Evolutionary conservation across 2,888 invertebrate genomes (phyloP).

Genomic region (Arrhopalites spinosus): DNA sequence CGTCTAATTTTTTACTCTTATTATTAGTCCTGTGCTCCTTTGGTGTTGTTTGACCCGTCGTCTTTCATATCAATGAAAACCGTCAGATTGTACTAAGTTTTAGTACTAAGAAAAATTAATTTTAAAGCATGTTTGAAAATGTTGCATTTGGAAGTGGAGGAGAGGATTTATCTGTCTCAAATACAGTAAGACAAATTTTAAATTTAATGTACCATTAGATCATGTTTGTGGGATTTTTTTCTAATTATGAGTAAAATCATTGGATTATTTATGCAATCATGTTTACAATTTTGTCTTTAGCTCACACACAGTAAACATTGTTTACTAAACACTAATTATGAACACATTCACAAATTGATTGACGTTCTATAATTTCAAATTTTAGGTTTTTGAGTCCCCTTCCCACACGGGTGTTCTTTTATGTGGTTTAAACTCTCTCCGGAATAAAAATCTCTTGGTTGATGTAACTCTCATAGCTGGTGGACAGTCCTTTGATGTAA

Average conservation of each 20-base stretch:
- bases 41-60: too few species aligned
- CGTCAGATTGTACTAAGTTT: not conserved
- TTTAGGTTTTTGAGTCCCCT: constrained; percentile 66
- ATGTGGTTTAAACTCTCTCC: constrained; percentile 67
- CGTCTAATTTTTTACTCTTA: not conserved
- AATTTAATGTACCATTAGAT: too few species aligned
- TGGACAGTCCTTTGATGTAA: constrained; percentile 67
- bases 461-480: constrained; percentile 72
- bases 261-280: too few species aligned
- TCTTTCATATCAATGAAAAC: not conserved
- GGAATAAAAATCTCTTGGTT: constrained; percentile 67
- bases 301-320: too few species aligned
- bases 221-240: too few species aligned
- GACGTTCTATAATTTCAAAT: too few species aligned
- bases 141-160: constrained; percentile 48
- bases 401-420: constrained; percentile 66
- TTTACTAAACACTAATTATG: too few species aligned
- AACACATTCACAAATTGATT: too few species aligned
- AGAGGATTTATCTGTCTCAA: constrained; percentile 41
- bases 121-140: constrained; percentile 30
- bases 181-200: constrained; percentile 59
- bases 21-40: not conserved
- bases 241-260: too few species aligned
- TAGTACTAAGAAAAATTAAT: not conserved
- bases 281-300: too few species aligned